Percentiles rank a stretch among this genome's conserved stretches.
Conservation (phyloP, 2,888 invertebrate species). For the Apamea sordens region DNA sequence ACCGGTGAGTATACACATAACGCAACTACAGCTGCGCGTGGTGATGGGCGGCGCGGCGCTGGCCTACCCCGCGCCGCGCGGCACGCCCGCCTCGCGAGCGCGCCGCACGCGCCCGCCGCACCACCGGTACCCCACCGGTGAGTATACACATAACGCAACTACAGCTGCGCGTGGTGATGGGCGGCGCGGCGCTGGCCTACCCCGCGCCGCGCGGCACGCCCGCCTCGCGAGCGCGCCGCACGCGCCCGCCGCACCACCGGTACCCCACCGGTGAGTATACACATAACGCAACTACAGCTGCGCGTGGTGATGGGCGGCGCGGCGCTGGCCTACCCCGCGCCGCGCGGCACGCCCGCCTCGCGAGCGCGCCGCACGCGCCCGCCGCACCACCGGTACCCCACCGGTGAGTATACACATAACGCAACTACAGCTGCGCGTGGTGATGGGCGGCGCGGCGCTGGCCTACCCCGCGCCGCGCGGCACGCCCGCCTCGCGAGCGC, state of each 20-base stretch:
- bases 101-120: conserved; percentile 60
- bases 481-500: conserved; percentile 70
- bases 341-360: conserved; percentile 74
- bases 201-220: conserved; percentile 77
- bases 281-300: too few species aligned
- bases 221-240: conserved; percentile 63
- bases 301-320: conserved; percentile 90
- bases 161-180: conserved; percentile 94
- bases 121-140: conserved; percentile 59
- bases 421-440: conserved; percentile 95
- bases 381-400: conserved; percentile 61
- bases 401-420: too few species aligned
- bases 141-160: too few species aligned
- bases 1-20: too few species aligned
- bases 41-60: conserved; percentile 85
- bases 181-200: conserved; percentile 81
- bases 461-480: conserved; percentile 78
- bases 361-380: conserved; percentile 59
- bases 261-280: conserved; percentile 58
- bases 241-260: conserved; percentile 61
- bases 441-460: conserved; percentile 85
- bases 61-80: conserved; percentile 79
- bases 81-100: conserved; percentile 70
- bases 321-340: conserved; percentile 78
- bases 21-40: conserved; percentile 96